A percentile compares a stretch with the other conserved stretches of the same genome.
These are phyloP conservation scores for Chondrosia reniformis DNA, from an alignment of 37 sponge, comb jelly and placozoan species.

Conservation along the genomic window DNA sequence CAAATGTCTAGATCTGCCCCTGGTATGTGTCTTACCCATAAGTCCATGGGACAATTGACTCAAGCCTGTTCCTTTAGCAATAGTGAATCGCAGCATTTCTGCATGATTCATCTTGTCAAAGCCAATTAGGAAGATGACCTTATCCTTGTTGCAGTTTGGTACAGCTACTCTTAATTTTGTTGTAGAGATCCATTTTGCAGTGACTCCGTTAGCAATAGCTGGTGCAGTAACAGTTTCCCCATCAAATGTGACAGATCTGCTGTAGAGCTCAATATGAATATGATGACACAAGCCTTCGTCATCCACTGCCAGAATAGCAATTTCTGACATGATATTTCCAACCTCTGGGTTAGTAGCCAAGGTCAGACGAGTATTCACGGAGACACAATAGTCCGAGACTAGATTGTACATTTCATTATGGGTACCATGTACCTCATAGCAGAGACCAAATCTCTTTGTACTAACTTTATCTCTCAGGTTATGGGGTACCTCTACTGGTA, in stretches of 20 bases:
- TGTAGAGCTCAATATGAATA: slow-evolving; percentile 26
- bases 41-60: neutral
- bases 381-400: slow-evolving; percentile 34
- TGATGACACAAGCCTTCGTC: slow-evolving; percentile 21
- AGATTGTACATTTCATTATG: slow-evolving; percentile 31
- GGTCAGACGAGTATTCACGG: slow-evolving; percentile 19
- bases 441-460: slow-evolving; percentile 9
- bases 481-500: neutral
- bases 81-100: neutral
- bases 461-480: neutral
- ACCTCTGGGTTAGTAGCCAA: neutral
- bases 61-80: neutral
- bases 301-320: slow-evolving; percentile 49
- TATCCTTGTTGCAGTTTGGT: neutral
- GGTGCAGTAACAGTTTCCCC: neutral
- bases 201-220: neutral
- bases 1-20: too few species aligned
- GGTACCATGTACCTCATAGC: slow-evolving; percentile 41
- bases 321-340: slow-evolving; percentile 51
- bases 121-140: neutral
- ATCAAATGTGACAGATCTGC: neutral
- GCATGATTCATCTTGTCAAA: neutral
- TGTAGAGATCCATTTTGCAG: neutral
- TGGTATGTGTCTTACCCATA: neutral
- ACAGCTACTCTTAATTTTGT: neutral